A percentile compares a stretch with the other conserved stretches of the same genome.
These are phyloP conservation scores for Mesodorylaimus sp. DNA, from an alignment of 2,888 invertebrate genomes.

Conservation along the genomic window DNA sequence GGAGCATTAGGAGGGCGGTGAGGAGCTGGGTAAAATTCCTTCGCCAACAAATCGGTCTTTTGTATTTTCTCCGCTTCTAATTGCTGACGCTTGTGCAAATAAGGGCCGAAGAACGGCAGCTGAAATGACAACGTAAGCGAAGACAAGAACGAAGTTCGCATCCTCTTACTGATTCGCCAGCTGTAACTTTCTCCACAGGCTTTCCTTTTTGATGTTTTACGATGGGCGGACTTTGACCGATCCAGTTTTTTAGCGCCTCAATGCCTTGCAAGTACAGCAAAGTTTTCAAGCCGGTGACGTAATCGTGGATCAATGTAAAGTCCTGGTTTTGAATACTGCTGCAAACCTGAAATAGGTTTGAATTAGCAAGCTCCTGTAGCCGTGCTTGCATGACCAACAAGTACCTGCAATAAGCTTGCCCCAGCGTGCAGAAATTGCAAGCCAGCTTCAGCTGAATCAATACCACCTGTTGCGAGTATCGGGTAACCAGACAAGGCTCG, in stretches of 20 bases:
- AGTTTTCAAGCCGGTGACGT: conserved; percentile 66
- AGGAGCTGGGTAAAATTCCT: conserved; percentile 35
- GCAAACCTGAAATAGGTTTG: conserved; percentile 46
- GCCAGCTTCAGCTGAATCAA: conserved; percentile 85
- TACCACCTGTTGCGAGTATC: conserved; percentile 84
- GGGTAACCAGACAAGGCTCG: conserved; percentile 66
- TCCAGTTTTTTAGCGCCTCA: conserved; percentile 51
- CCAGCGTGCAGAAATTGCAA: conserved; percentile 86
- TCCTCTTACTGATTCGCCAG: background rate
- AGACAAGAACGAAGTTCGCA: no score
- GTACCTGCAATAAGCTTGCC: conserved; percentile 72
- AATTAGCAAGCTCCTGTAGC: no score
- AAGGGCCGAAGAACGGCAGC: conserved; percentile 73
- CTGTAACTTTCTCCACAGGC: conserved; percentile 39
- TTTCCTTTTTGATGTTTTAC: conserved; percentile 81
- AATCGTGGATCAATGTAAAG: conserved; percentile 87
- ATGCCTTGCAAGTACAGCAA: conserved; percentile 59
- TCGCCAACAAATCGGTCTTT: conserved; percentile 18
- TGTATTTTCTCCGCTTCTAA: conserved; percentile 37
- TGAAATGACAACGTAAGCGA: no score
- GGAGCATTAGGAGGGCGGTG: conserved; percentile 25
- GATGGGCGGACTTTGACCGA: conserved; percentile 81
- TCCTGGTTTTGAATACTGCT: conserved; percentile 97
- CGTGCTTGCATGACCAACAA: no score
- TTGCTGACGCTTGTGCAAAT: conserved; percentile 52